Evolutionary conservation across 2,113 vertebrate genomes (phyloP).

Genomic region (Callopanchax toddi): DNA sequence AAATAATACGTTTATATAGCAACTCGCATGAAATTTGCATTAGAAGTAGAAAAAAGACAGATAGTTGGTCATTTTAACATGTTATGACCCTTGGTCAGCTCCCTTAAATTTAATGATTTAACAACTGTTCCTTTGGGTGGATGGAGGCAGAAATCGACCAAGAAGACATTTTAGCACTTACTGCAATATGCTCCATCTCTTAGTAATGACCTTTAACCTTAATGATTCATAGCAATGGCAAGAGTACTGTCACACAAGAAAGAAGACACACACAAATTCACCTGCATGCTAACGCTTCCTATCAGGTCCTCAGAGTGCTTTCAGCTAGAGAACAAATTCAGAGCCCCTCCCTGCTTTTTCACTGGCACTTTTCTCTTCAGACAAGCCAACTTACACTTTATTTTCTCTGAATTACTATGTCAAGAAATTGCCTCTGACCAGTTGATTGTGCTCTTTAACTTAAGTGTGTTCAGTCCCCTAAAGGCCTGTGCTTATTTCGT

Average conservation of each 20-base stretch:
- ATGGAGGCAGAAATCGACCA: neutral
- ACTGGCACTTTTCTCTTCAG: slow-evolving; percentile 19
- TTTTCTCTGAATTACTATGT: slow-evolving; percentile 39
- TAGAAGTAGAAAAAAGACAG: slow-evolving; percentile 10
- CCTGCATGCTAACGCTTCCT: slow-evolving; percentile 15
- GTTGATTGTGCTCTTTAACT: slow-evolving; percentile 11
- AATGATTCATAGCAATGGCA: slow-evolving; percentile 53
- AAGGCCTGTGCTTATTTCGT: slow-evolving; percentile 10
- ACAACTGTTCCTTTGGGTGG: slow-evolving; percentile 8
- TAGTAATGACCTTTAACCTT: slow-evolving; percentile 60
- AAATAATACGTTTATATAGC: slow-evolving; percentile 37
- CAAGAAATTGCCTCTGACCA: slow-evolving; percentile 43
- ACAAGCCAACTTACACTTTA: slow-evolving; percentile 23
- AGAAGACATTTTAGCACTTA: slow-evolving; percentile 65
- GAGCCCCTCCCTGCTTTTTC: slow-evolving; percentile 9
- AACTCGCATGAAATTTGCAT: slow-evolving; percentile 30
- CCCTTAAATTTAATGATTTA: slow-evolving; percentile 62
- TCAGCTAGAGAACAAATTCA: slow-evolving; percentile 34
- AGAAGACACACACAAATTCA: slow-evolving; percentile 18
- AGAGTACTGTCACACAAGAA: slow-evolving; percentile 3
- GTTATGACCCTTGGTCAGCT: slow-evolving; percentile 12
- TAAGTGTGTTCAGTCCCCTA: slow-evolving; percentile 6
- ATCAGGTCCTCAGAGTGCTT: slow-evolving; percentile 28
- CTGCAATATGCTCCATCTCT: slow-evolving; percentile 49
- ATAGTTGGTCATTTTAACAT: slow-evolving; percentile 51